Base-by-base conservation (phyloP, 2,113 vertebrate genomes). In the Rhea pennata region DNA sequence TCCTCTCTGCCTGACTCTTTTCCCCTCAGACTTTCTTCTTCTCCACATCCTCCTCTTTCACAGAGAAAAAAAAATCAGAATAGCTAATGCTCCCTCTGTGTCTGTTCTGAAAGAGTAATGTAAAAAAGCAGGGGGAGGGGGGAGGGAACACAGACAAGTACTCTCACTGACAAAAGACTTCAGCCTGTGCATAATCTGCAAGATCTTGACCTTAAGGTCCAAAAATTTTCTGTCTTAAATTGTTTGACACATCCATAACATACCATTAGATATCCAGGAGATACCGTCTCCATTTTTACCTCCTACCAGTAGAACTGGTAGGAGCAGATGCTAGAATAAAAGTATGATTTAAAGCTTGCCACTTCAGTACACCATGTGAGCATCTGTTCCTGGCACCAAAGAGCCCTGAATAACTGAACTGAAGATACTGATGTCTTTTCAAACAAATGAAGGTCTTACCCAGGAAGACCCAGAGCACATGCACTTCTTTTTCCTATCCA, bases 401-500 rank as follows among this genome's bases (percentile, higher is more conserved):
- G 20, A 48, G 5, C n/a, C 58, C 31, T 0, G 0, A 64, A 29
- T 26, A n/a, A 54, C 15, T 15, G 9, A 76, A n/a, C 40, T 11
- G 13, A 72, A 74, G 36, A 59, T 8, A 80, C 51, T 22, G 59
- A 42, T 2, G 19, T 24, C 40, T 77, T 40, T 92, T 75, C 6
- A 1, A 71, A 61, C 13, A 27, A 42, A 46, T 64, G 22, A 82
- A 86, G 12, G 42, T 90, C 71, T 74, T 44, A 23, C 27, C 22
- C 42, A 64, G 1, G 4, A 48, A 90, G 39, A 42, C 80, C 22
- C 6, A 1, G 56, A 70, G 46, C 54, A 69, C 0, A 0, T 1
- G 2, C 27, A 51, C 19, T 88, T 61, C 19, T 88, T 61, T 70
- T 61, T 54, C 12, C 48, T 48, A n/a, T 7, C 27, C 36, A 36